These are phyloP conservation scores for Sisor rabdophorus DNA, from an alignment of 2,113 vertebrate genomes.

Conservation along the genomic window DNA sequence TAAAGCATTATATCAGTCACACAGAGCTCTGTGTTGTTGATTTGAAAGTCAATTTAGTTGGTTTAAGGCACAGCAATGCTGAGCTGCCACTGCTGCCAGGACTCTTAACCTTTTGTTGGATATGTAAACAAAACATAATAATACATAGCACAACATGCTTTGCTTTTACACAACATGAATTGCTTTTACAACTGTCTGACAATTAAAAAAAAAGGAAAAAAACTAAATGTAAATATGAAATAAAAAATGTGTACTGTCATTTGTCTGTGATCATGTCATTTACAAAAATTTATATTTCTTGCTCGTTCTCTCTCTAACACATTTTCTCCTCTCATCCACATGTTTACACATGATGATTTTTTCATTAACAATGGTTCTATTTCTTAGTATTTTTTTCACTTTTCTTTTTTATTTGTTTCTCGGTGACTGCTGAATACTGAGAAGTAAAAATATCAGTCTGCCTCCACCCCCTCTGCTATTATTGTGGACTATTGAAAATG, in stretches of 20 bases:
- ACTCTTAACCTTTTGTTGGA: too few relatives aligned
- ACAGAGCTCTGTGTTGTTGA: too few relatives aligned
- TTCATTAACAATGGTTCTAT: background rate
- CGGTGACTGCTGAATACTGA: slow-evolving; percentile 13
- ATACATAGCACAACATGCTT: too few relatives aligned
- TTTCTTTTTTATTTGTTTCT: background rate
- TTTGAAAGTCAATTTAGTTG: too few relatives aligned
- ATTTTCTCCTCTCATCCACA: background rate
- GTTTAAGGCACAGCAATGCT: too few relatives aligned
- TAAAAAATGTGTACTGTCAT: background rate
- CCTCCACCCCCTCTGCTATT: slow-evolving; percentile 23
- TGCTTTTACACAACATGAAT: too few relatives aligned
- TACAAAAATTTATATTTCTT: background rate
- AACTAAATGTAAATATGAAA: too few relatives aligned
- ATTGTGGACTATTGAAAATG: slow-evolving; percentile 11
- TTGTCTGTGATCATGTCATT: background rate
- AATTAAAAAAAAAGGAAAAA: too few relatives aligned
- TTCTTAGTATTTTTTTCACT: background rate
- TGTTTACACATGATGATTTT: background rate
- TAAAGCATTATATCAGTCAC: too few relatives aligned
- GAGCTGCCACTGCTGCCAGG: too few relatives aligned
- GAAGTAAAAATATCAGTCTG: slow-evolving; percentile 33
- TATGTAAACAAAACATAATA: too few relatives aligned
- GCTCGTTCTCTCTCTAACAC: background rate
- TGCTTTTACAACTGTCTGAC: too few relatives aligned